Evolutionary conservation across 2,888 invertebrate genomes (phyloP).

Genomic region (Drosophila prolongata): DNA sequence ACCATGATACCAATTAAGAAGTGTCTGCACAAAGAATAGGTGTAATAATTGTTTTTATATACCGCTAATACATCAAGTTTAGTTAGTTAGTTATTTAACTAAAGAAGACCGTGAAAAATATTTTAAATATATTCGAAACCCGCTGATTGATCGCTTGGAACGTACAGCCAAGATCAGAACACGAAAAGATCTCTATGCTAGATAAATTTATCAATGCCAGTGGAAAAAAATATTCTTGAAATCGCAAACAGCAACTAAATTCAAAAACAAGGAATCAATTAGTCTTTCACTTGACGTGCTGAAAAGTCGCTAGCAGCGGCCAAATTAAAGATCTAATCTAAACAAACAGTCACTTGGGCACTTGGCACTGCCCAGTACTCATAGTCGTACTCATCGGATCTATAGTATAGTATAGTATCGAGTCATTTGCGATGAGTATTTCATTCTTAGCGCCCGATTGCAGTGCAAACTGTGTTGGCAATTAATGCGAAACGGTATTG

Average conservation of each 20-base stretch:
- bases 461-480: slow-evolving; percentile 32
- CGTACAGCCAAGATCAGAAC: slow-evolving; percentile 1
- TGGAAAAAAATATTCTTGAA: slow-evolving; percentile 21
- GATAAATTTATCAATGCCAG: slow-evolving; percentile 41
- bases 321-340: slow-evolving; percentile 34
- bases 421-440: slow-evolving; percentile 11
- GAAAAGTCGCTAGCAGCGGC: slow-evolving; percentile 21
- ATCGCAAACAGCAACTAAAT: slow-evolving; percentile 21
- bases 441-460: slow-evolving; percentile 21
- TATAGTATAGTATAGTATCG: slow-evolving; percentile 1
- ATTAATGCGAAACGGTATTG: slow-evolving; percentile 31
- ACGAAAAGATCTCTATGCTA: slow-evolving; percentile 3
- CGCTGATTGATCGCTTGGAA: slow-evolving; percentile 20
- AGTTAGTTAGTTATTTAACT: no score
- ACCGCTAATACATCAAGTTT: no score
- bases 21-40: no score
- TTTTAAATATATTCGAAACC: background rate
- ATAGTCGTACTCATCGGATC: background rate
- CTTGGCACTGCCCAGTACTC: slow-evolving; percentile 28
- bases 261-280: slow-evolving; percentile 37
- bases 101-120: background rate
- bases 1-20: no score
- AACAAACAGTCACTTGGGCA: slow-evolving; percentile 24
- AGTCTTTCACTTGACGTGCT: slow-evolving; percentile 33
- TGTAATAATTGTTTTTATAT: no score